phyloP scores from a whole-genome alignment of 2,888 invertebrate species.

The Ptilodon capucinus region DNA sequence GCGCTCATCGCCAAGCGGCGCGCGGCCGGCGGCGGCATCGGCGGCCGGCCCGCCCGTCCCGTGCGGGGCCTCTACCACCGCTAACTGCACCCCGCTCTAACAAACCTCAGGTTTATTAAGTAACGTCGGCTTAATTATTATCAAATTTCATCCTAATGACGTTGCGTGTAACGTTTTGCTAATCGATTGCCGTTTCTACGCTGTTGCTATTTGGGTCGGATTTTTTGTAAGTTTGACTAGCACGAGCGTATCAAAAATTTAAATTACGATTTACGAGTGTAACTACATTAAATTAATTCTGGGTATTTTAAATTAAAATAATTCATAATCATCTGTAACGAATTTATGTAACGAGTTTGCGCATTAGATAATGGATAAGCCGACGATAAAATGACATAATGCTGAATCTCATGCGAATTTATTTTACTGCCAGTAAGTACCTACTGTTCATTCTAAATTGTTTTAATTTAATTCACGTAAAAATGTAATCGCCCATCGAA shows the following conservation, averaged over 20 bases:
- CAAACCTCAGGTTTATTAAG: constrained; percentile 17
- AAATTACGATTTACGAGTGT: too few species aligned
- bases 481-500: constrained; percentile 14
- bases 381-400: constrained; percentile 28
- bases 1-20: constrained; percentile 88
- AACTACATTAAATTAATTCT: too few species aligned
- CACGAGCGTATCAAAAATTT: too few species aligned
- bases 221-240: too few species aligned
- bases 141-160: not conserved
- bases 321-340: too few species aligned
- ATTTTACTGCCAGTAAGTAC: not conserved
- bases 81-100: constrained; percentile 30
- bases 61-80: constrained; percentile 50
- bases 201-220: not conserved
- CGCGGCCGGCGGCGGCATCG: constrained; percentile 76
- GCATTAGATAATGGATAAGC: not conserved
- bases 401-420: constrained; percentile 25
- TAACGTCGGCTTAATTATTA: constrained; percentile 5
- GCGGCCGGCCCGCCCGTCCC: constrained; percentile 58
- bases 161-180: too few species aligned
- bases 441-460: not conserved
- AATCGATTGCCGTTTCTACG: too few species aligned
- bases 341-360: not conserved
- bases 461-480: not conserved
- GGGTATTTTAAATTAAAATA: too few species aligned